Evolutionary conservation across 2,888 invertebrate species (phyloP).

Genomic region (Abrostola triplasia): DNA sequence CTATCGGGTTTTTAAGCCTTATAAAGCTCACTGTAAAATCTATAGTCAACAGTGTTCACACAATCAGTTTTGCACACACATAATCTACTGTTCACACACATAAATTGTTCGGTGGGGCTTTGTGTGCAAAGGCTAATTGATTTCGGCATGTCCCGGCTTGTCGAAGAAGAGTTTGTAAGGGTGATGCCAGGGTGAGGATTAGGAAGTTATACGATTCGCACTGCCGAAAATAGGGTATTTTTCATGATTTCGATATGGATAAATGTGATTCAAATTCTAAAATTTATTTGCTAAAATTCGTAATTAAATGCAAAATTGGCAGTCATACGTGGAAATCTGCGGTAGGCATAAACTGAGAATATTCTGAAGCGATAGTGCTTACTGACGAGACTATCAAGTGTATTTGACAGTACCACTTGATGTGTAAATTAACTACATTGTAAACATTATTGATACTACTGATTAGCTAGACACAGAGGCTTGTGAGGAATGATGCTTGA

Average conservation of each 20-base stretch:
- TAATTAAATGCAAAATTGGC: too few species aligned
- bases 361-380: too few species aligned
- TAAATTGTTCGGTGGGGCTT: slow-evolving; percentile 67
- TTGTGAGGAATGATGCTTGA: too few species aligned
- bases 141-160: slow-evolving; percentile 67
- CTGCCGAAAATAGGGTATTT: not conserved
- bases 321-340: too few species aligned
- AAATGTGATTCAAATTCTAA: slow-evolving; percentile 6
- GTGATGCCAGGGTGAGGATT: slow-evolving; percentile 21
- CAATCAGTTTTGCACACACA: slow-evolving; percentile 64
- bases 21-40: slow-evolving; percentile 58
- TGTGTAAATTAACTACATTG: too few species aligned
- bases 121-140: slow-evolving; percentile 81
- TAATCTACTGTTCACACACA: slow-evolving; percentile 67
- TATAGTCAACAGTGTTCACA: slow-evolving; percentile 57
- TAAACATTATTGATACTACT: too few species aligned
- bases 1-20: slow-evolving; percentile 53
- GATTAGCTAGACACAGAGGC: too few species aligned
- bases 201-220: slow-evolving; percentile 25
- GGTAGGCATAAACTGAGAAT: too few species aligned
- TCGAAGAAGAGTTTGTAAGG: slow-evolving; percentile 54
- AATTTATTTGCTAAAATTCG: too few species aligned
- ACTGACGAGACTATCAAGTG: too few species aligned
- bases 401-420: too few species aligned
- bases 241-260: slow-evolving; percentile 25